Evolutionary conservation across 37 sponge, comb jelly and placozoan genomes (phyloP).

Genomic region (Mnemiopsis leidyi): DNA sequence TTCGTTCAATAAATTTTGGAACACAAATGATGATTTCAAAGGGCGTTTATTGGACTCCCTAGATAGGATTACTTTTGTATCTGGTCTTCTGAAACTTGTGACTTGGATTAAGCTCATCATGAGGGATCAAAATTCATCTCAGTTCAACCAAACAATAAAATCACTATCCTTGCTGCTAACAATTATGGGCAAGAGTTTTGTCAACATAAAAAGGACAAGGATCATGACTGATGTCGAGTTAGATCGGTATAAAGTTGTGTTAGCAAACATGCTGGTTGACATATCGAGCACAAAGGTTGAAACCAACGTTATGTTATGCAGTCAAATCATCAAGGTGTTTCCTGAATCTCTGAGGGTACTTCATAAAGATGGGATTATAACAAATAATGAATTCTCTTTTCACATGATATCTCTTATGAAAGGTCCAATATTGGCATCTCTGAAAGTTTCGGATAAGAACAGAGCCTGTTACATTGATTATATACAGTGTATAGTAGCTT

Average conservation of each 20-base stretch:
- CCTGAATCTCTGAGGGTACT: slow-evolving; percentile 8
- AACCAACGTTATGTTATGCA: not conserved
- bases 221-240: not conserved
- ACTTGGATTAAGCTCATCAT: not conserved
- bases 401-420: slow-evolving; percentile 15
- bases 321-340: slow-evolving; percentile 44
- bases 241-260: slow-evolving; percentile 30
- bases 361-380: slow-evolving; percentile 2
- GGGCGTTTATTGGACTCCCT: not conserved
- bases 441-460: not conserved
- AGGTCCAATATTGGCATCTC: not conserved
- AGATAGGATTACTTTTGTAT: not conserved
- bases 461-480: not conserved
- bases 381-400: slow-evolving; percentile 27
- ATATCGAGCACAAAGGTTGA: not conserved
- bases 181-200: slow-evolving; percentile 52
- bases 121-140: not conserved
- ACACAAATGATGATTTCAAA: slow-evolving; percentile 31
- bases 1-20: slow-evolving; percentile 44
- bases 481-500: not conserved
- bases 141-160: not conserved
- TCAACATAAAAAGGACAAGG: not conserved
- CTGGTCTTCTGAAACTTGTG: slow-evolving; percentile 43
- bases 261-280: slow-evolving; percentile 1
- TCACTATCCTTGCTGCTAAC: slow-evolving; percentile 4